A percentile compares a stretch with the other conserved stretches of the same genome.
Conservation (phyloP, 2,888 invertebrate genomes). For the Sisyra nigra region DNA sequence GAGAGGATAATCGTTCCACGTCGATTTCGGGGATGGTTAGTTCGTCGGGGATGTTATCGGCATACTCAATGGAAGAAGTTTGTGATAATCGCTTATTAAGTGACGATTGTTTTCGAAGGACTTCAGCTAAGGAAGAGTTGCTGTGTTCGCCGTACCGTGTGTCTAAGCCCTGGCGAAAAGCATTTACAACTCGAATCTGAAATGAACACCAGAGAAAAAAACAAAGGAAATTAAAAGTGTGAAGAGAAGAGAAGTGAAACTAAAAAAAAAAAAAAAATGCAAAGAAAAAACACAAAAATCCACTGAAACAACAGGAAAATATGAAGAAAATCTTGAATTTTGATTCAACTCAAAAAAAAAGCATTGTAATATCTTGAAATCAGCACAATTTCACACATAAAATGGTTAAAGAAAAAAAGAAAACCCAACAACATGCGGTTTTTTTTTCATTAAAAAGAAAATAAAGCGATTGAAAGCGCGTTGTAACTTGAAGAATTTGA, state of each 20-base stretch:
- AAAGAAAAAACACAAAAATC: constrained; percentile 7
- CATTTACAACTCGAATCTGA: constrained; percentile 99
- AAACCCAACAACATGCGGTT: too few species aligned
- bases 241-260: constrained; percentile 9
- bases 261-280: constrained; percentile 13
- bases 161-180: constrained; percentile 99
- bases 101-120: constrained; percentile 85
- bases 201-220: constrained; percentile 35
- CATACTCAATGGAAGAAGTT: constrained; percentile 83
- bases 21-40: constrained; percentile 83
- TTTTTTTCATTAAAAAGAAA: too few species aligned
- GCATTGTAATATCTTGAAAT: neutral
- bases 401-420: constrained; percentile 6
- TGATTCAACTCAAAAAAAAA: neutral
- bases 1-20: constrained; percentile 81
- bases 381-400: neutral
- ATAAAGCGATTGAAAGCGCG: too few species aligned
- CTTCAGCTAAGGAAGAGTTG: constrained; percentile 84
- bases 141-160: constrained; percentile 84
- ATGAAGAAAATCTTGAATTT: constrained; percentile 11
- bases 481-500: too few species aligned
- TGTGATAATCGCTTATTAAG: constrained; percentile 83
- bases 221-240: constrained; percentile 28
- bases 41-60: constrained; percentile 74
- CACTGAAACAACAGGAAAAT: constrained; percentile 18